phyloP scores from a whole-genome alignment of 2,888 invertebrate species.

The Trilocha varians region DNA sequence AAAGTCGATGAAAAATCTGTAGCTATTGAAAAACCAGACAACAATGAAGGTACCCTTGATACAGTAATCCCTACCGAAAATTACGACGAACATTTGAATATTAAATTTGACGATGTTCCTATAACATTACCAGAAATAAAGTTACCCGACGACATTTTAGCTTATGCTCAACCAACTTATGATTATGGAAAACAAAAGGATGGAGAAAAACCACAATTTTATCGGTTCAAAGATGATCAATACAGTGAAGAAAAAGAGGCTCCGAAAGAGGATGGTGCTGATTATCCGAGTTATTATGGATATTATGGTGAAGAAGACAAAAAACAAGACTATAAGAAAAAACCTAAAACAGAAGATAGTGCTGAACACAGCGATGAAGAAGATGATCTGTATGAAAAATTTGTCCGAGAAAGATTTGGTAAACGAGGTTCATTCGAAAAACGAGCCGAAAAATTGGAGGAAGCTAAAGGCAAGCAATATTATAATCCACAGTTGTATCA shows the following conservation, averaged over 20 bases:
- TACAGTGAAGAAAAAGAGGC: conserved; percentile 19
- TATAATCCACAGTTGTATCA: conserved; percentile 40
- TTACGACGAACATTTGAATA: conserved; percentile 52
- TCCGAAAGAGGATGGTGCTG: conserved; percentile 19
- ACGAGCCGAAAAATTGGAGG: conserved; percentile 39
- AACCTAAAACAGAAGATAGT: conserved; percentile 19
- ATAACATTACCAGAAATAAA: conserved; percentile 63
- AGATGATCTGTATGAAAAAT: conserved; percentile 60
- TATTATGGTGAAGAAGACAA: conserved; percentile 21
- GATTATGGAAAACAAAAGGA: conserved; percentile 23
- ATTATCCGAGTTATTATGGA: conserved; percentile 20
- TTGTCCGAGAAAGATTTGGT: conserved; percentile 61
- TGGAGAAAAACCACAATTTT: conserved; percentile 23
- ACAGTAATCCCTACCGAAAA: conserved; percentile 30
- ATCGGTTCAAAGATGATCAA: conserved; percentile 28
- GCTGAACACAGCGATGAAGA: conserved; percentile 31
- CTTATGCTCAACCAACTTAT: conserved; percentile 34
- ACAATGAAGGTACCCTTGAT: conserved; percentile 35
- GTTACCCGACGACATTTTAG: conserved; percentile 59
- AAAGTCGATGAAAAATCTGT: conserved; percentile 9
- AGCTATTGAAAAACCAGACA: conserved; percentile 12
- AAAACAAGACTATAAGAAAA: conserved; percentile 32
- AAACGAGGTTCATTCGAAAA: conserved; percentile 46
- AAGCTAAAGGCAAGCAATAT: conserved; percentile 19
- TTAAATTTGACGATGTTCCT: conserved; percentile 53